Conservation (phyloP, 2,797 vertebrate species). For the Epinephelus coioides region DNA sequence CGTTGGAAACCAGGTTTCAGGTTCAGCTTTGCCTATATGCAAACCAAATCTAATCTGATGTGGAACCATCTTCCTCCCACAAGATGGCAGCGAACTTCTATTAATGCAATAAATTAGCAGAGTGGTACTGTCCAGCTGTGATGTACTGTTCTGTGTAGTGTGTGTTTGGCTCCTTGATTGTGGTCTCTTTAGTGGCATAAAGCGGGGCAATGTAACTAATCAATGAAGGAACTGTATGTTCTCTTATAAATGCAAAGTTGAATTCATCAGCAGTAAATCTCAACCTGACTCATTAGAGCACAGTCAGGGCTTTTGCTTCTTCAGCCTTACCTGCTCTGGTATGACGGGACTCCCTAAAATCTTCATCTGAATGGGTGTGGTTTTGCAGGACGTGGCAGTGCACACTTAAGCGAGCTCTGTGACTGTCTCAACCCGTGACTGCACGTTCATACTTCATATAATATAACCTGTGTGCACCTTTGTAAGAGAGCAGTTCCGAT, state of each 20-base stretch:
- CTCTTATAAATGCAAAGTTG: too few species aligned
- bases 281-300: not conserved
- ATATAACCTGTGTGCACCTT: too few species aligned
- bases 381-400: too few species aligned
- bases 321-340: not conserved
- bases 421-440: too few species aligned
- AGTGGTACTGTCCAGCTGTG: not conserved
- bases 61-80: constrained; percentile 39
- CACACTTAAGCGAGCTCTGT: too few species aligned
- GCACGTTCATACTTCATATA: too few species aligned
- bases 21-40: not conserved
- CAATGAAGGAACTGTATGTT: not conserved
- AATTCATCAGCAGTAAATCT: not conserved
- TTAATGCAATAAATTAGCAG: not conserved
- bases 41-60: constrained; percentile 16
- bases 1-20: constrained; percentile 6
- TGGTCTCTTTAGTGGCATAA: not conserved
- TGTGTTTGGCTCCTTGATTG: not conserved
- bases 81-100: constrained; percentile 57
- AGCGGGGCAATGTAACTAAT: not conserved
- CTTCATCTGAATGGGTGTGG: too few species aligned
- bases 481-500: too few species aligned
- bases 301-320: not conserved
- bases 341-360: too few species aligned
- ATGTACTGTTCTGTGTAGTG: not conserved